phyloP scores from a whole-genome alignment of 2,113 vertebrate genomes.

The Girardinichthys multiradiatus region DNA sequence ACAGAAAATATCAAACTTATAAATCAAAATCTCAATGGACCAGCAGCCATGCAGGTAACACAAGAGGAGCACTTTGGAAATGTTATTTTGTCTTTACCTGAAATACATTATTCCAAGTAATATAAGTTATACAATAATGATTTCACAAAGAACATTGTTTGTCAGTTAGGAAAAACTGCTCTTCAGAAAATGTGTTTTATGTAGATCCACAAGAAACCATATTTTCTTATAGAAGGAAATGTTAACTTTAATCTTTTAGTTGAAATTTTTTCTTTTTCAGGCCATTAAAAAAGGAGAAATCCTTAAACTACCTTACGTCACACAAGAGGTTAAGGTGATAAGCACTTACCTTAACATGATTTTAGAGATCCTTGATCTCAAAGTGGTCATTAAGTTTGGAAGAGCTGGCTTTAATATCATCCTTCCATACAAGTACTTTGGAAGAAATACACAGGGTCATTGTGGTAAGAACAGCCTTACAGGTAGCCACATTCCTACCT shows the following conservation, averaged over 20 bases:
- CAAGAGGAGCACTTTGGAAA: too few relatives aligned
- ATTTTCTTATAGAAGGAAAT: conserved; percentile 16
- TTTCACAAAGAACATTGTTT: too few relatives aligned
- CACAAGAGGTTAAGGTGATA: conserved; percentile 77
- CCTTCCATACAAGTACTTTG: conserved; percentile 84
- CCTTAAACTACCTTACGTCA: conserved; percentile 69
- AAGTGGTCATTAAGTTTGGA: conserved; percentile 84
- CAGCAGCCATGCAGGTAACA: conserved; percentile 82
- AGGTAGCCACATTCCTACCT: too few relatives aligned
- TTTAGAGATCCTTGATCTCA: conserved; percentile 82
- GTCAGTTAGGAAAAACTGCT: too few relatives aligned
- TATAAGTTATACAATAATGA: too few relatives aligned
- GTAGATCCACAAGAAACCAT: background rate
- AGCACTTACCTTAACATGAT: conserved; percentile 82
- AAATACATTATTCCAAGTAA: too few relatives aligned
- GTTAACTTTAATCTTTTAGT: too few relatives aligned
- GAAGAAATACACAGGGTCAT: conserved; percentile 91
- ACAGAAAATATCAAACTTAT: conserved; percentile 80
- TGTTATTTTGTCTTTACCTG: too few relatives aligned
- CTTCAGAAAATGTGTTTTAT: too few relatives aligned
- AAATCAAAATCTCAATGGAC: conserved; percentile 76
- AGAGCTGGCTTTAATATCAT: conserved; percentile 85
- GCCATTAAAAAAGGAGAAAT: too few relatives aligned
- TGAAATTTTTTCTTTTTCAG: conserved; percentile 5
- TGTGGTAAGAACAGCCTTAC: conserved; percentile 82